phyloP scores from a whole-genome alignment of 2,797 vertebrate species.

The Melanotaenia parkinsoni region DNA sequence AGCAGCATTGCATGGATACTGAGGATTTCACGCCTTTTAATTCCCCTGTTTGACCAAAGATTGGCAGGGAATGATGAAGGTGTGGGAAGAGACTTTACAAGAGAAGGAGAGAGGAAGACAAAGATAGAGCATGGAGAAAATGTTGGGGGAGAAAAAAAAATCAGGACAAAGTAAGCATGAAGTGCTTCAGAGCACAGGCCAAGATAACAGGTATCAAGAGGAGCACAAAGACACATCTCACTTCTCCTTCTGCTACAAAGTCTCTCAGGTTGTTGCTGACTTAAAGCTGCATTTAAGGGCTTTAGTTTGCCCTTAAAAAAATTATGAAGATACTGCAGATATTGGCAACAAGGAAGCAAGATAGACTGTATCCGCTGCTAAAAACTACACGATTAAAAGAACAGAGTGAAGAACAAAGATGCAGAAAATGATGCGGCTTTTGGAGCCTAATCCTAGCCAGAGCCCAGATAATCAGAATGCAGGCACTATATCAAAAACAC shows the following conservation, averaged over 20 bases:
- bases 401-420: slow-evolving; percentile 25
- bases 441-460: slow-evolving; percentile 53
- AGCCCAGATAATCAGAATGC: slow-evolving; percentile 68
- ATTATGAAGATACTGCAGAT: slow-evolving; percentile 16
- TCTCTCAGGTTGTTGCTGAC: slow-evolving; percentile 49
- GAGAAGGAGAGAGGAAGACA: slow-evolving; percentile 45
- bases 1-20: slow-evolving; percentile 76
- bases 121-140: slow-evolving; percentile 5
- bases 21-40: slow-evolving; percentile 54
- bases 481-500: slow-evolving; percentile 77
- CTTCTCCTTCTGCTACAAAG: slow-evolving; percentile 58
- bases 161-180: slow-evolving; percentile 31
- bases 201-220: slow-evolving; percentile 53
- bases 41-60: slow-evolving; percentile 51
- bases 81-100: slow-evolving; percentile 51
- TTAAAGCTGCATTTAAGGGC: slow-evolving; percentile 34
- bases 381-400: slow-evolving; percentile 15
- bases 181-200: slow-evolving; percentile 47
- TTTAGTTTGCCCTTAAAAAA: slow-evolving; percentile 27
- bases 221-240: slow-evolving; percentile 51
- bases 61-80: slow-evolving; percentile 60
- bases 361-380: slow-evolving; percentile 21
- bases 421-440: slow-evolving; percentile 36
- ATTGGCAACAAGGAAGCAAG: slow-evolving; percentile 35
- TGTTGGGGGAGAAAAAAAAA: neutral